Percentiles rank a stretch among this genome's conserved stretches.
Conservation (phyloP, 2,113 vertebrate species). For the Alethe castanea region DNA sequence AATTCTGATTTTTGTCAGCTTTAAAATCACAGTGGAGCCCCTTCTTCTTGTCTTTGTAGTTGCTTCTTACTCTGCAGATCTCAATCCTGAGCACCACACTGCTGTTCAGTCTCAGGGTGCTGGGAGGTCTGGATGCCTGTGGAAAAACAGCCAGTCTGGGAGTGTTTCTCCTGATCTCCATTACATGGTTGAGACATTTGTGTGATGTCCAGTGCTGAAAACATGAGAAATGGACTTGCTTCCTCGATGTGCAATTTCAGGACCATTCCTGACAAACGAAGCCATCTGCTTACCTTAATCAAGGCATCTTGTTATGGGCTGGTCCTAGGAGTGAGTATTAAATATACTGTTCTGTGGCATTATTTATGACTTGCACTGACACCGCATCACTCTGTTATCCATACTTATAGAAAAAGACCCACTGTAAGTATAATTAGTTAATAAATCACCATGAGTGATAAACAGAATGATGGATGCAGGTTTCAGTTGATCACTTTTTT, state of each 20-base stretch:
- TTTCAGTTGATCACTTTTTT: constrained; percentile 86
- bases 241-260: not conserved
- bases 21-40: not conserved
- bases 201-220: not conserved
- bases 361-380: constrained; percentile 58
- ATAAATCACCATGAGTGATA: constrained; percentile 82
- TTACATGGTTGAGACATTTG: not conserved
- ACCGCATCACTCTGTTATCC: constrained; percentile 52
- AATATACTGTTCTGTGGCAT: constrained; percentile 48
- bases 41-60: not conserved
- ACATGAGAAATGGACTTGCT: constrained; percentile 3
- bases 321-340: constrained; percentile 47
- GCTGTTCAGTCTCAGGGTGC: not conserved
- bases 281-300: constrained; percentile 61
- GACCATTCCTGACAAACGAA: constrained; percentile 43
- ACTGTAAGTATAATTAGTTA: constrained; percentile 80
- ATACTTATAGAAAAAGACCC: constrained; percentile 69
- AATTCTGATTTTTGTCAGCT: not conserved
- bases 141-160: not conserved
- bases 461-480: constrained; percentile 82
- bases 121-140: not conserved
- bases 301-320: constrained; percentile 63
- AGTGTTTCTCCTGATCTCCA: not conserved
- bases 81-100: accelerated
- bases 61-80: not conserved